phyloP scores from a whole-genome alignment of 2,797 vertebrate genomes.

The Megaceryle alcyon region DNA sequence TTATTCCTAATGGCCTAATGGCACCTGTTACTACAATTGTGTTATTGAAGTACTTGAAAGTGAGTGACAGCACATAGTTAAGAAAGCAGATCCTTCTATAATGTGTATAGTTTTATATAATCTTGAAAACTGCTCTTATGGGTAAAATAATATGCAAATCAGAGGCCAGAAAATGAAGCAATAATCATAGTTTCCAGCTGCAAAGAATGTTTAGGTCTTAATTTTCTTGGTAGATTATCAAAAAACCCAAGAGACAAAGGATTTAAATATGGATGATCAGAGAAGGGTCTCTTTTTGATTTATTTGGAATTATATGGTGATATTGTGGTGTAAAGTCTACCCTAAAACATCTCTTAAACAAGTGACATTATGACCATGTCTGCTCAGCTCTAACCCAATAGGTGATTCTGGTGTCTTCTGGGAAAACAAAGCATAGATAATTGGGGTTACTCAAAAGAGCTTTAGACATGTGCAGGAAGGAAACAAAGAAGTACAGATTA shows the following conservation, averaged over 20 bases:
- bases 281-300: not conserved
- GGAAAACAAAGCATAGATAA: not conserved
- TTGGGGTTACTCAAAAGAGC: accelerated
- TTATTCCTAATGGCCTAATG: not conserved
- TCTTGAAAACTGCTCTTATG: not conserved
- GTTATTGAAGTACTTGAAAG: not conserved
- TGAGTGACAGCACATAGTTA: not conserved
- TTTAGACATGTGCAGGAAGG: not conserved
- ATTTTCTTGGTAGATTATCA: not conserved
- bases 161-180: not conserved
- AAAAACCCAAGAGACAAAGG: not conserved
- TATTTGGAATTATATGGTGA: not conserved
- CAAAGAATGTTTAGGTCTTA: not conserved
- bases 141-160: not conserved
- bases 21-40: not conserved
- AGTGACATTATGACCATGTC: no score
- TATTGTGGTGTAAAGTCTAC: not conserved
- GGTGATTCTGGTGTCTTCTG: not conserved
- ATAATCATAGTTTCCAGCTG: not conserved
- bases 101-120: not conserved
- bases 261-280: not conserved
- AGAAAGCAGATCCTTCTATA: not conserved
- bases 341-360: not conserved
- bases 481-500: not conserved
- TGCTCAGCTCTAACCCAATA: not conserved